Conservation (phyloP, 2,888 invertebrate genomes). For the Aleiodes testaceus region DNA sequence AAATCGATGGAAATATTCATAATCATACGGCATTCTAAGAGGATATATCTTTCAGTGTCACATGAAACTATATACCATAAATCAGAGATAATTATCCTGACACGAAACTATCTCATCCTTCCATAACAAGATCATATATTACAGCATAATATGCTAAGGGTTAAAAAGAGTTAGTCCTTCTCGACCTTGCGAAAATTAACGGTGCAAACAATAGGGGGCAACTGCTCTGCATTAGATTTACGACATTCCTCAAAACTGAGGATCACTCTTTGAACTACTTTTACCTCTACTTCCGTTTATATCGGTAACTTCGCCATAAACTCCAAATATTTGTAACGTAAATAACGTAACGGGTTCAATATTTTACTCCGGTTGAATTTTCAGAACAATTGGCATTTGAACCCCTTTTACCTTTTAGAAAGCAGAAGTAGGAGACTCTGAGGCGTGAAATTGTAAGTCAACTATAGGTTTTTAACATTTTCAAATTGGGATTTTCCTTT, state of each 20-base stretch:
- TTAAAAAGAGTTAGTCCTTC: constrained; percentile 24
- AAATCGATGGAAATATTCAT: no score
- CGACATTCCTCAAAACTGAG: constrained; percentile 9
- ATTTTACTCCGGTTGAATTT: constrained; percentile 13
- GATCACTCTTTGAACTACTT: constrained; percentile 4
- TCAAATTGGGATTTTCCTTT: neutral
- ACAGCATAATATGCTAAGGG: constrained; percentile 9
- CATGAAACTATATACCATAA: neutral
- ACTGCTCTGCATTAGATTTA: constrained; percentile 16
- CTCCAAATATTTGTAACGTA: neutral
- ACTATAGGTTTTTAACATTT: constrained; percentile 20
- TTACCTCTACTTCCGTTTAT: constrained; percentile 1
- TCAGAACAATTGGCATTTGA: constrained; percentile 20
- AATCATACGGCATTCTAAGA: no score
- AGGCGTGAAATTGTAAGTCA: constrained; percentile 24
- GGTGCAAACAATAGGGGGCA: neutral
- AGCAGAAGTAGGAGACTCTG: neutral
- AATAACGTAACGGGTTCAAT: constrained; percentile 5
- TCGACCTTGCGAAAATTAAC: constrained; percentile 16
- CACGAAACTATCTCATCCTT: constrained; percentile 17
- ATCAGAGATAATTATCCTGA: constrained; percentile 13
- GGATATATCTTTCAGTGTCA: neutral
- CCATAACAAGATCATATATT: constrained; percentile 5
- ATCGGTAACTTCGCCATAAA: neutral
- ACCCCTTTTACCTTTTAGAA: constrained; percentile 27